Evolutionary conservation across 2,888 invertebrate species (phyloP).

Genomic region (Hyalella azteca): DNA sequence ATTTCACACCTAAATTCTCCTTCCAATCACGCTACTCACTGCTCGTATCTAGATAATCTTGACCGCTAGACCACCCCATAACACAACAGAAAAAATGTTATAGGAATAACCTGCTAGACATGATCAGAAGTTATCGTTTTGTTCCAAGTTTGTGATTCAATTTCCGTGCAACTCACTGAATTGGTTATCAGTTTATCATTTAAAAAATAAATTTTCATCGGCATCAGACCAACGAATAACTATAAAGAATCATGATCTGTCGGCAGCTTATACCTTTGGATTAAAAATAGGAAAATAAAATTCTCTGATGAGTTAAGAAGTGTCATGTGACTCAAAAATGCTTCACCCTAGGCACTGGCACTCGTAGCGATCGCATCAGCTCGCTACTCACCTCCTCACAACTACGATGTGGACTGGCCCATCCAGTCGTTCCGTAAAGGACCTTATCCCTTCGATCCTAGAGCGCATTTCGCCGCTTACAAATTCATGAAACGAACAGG

Average conservation of each 20-base stretch:
- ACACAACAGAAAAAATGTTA: too few species aligned
- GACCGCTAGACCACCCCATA: too few species aligned
- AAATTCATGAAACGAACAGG: not conserved
- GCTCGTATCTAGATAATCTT: too few species aligned
- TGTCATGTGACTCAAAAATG: too few species aligned
- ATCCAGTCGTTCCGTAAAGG: not conserved
- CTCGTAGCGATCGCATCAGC: not conserved
- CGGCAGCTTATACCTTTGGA: not conserved
- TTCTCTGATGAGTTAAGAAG: not conserved
- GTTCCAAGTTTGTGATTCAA: too few species aligned
- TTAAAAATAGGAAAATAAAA: not conserved
- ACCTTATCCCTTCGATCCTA: not conserved
- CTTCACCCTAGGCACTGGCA: not conserved
- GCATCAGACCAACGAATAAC: not conserved
- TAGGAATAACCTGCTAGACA: too few species aligned
- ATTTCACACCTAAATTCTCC: too few species aligned
- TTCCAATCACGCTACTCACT: too few species aligned
- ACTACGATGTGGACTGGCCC: conserved; percentile 22
- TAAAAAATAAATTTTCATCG: too few species aligned
- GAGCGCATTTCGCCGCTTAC: not conserved
- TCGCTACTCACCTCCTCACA: not conserved
- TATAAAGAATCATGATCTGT: not conserved
- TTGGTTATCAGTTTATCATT: too few species aligned
- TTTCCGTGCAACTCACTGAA: too few species aligned
- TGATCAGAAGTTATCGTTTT: too few species aligned